Base-by-base conservation (phyloP, 2,113 vertebrate genomes). In the Phylloscopus trochiloides region DNA sequence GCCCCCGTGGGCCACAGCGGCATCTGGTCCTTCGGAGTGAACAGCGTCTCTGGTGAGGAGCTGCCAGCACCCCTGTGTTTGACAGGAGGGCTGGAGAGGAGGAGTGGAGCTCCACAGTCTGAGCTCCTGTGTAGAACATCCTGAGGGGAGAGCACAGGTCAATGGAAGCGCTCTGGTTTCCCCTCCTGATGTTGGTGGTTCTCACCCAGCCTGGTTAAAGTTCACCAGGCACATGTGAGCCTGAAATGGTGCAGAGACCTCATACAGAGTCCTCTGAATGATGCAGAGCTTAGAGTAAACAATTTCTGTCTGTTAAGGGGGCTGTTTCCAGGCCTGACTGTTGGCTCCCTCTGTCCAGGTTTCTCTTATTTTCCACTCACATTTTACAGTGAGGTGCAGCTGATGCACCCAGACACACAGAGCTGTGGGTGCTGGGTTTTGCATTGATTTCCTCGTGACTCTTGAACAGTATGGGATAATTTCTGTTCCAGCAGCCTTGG, bases 21-120 rank as follows among this genome's bases (percentile, higher is more conserved):
- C 88, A 99, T 99, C 94, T 99, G 99, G 99, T 99, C 99, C 42
- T 99, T 99, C 31, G 99, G 99, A 9, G 99, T 99, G 17, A 99
- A 99, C 87, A 99, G 98, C 54, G 98, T 98, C 63, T 99, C 99
- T 51, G 99, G 99, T 99, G 86, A 5, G 8, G 13, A 5, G 20
- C 31, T 14, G 14, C 13, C 24, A 3, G 50, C 29, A 28, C 38
- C 38, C 9, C 51, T 20, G 18, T 9, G 45, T 40, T 13, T 40
- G 40, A 14, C 40, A 40, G 40, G 40, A 14, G 19, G 10, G 45
- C 20, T 47, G 68, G 48, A 48, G n/a, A 57, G 62, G 20, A 34
- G 85, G 10, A 52, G 3, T 5, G 2, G 9, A 24, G 38, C 52
- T 29, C 55, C 59, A 31, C 20, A 6, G 34, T 7, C 32, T 24